Evolutionary conservation across 2,113 vertebrate species (phyloP).

Genomic region (Thunnus thynnus): DNA sequence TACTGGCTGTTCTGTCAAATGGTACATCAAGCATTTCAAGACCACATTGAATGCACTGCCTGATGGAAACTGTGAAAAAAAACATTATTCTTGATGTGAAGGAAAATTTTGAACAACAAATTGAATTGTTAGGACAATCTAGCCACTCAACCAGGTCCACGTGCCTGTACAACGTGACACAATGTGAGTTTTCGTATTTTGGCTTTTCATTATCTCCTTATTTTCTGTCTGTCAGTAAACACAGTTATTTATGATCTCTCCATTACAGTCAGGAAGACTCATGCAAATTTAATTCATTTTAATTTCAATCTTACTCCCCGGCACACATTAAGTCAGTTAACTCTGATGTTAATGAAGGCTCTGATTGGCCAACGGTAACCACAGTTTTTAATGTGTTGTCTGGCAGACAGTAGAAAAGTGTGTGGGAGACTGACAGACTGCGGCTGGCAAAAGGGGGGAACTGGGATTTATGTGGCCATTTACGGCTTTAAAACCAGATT

Average conservation of each 20-base stretch:
- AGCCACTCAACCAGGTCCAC: neutral
- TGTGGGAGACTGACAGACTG: neutral
- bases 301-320: slow-evolving; percentile 27
- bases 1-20: slow-evolving; percentile 79
- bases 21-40: slow-evolving; percentile 66
- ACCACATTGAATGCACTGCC: slow-evolving; percentile 50
- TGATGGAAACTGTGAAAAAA: slow-evolving; percentile 26
- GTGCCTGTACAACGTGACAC: neutral
- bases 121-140: slow-evolving; percentile 3
- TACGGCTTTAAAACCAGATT: neutral
- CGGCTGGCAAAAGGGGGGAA: neutral
- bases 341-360: slow-evolving; percentile 43
- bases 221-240: neutral
- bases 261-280: slow-evolving; percentile 29
- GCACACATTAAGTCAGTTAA: slow-evolving; percentile 46
- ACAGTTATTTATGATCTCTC: slow-evolving; percentile 10
- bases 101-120: slow-evolving; percentile 20
- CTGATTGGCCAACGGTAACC: slow-evolving; percentile 39
- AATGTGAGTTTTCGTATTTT: no score
- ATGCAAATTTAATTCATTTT: slow-evolving; percentile 51
- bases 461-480: neutral
- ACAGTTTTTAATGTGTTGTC: slow-evolving; percentile 22
- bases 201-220: neutral
- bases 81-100: slow-evolving; percentile 17
- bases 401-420: neutral